Conservation (phyloP, 2,888 invertebrate genomes). For the Spodoptera exigua region DNA sequence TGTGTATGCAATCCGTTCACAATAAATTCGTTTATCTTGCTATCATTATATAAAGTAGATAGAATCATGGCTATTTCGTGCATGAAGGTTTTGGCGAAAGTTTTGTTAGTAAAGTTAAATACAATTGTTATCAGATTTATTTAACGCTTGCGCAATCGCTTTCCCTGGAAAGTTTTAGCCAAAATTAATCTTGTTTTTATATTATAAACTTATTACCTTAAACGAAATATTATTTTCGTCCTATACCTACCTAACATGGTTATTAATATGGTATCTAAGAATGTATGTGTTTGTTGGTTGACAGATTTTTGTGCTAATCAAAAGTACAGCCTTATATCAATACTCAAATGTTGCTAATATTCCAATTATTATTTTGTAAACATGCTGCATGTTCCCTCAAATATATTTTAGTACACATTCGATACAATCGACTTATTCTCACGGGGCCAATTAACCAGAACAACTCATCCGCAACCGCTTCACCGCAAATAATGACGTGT, state of each 20-base stretch:
- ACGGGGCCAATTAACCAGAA: conserved; percentile 19
- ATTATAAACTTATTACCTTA: too few relatives aligned
- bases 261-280: too few relatives aligned
- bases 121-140: conserved; percentile 15
- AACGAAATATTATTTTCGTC: neutral
- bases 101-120: conserved; percentile 10
- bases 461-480: conserved; percentile 21
- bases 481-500: conserved; percentile 39
- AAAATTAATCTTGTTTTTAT: too few relatives aligned
- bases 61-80: conserved; percentile 1
- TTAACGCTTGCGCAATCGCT: neutral
- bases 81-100: neutral
- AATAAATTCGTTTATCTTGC: conserved; percentile 15
- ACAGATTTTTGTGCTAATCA: too few relatives aligned
- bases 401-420: neutral
- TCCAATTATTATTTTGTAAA: too few relatives aligned
- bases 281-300: too few relatives aligned
- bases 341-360: too few relatives aligned
- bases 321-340: too few relatives aligned
- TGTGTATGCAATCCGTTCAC: too few relatives aligned
- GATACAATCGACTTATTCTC: neutral
- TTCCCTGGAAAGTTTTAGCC: neutral
- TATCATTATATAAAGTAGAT: conserved; percentile 1
- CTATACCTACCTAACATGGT: too few relatives aligned
- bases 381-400: too few relatives aligned